Evolutionary conservation across 2,888 invertebrate genomes (phyloP).

Genomic region (Eupithecia dodoneata): DNA sequence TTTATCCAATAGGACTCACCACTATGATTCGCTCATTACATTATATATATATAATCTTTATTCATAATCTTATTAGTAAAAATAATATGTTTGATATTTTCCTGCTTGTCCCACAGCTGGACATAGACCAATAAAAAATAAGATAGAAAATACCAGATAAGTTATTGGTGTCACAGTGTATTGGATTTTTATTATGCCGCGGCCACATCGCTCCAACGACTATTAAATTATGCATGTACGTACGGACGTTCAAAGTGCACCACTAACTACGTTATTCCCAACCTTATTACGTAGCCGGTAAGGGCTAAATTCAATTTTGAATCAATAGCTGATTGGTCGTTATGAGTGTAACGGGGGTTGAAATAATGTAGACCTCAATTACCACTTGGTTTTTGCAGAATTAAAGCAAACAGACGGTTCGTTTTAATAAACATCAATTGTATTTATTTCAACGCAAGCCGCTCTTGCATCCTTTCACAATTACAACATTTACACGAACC

Average conservation of each 20-base stretch:
- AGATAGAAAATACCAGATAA: not conserved
- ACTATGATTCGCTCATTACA: not conserved
- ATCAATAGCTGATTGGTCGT: constrained; percentile 20
- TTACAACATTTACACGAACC: not conserved
- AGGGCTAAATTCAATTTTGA: constrained; percentile 12
- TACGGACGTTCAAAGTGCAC: constrained; percentile 28
- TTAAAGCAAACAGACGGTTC: constrained; percentile 2
- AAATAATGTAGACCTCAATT: constrained; percentile 31
- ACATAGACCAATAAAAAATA: not conserved
- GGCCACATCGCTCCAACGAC: constrained; percentile 18
- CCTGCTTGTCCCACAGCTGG: not conserved
- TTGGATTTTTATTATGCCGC: constrained; percentile 30
- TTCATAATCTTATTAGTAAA: not conserved
- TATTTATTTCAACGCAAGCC: not conserved
- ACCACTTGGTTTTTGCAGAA: constrained; percentile 19
- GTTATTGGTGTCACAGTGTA: constrained; percentile 2
- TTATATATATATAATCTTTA: not conserved
- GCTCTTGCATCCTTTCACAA: not conserved
- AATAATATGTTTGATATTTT: not conserved
- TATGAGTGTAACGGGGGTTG: constrained; percentile 14
- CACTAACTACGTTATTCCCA: constrained; percentile 17
- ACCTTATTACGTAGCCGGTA: constrained; percentile 14
- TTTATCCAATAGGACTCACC: not conserved
- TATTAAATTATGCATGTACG: constrained; percentile 32
- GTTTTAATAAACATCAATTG: not conserved